Evolutionary conservation across 2,888 invertebrate genomes (phyloP), one percentile per base, ranked within the genome.

Genomic region (Andrena haemorrhoa): DNA sequence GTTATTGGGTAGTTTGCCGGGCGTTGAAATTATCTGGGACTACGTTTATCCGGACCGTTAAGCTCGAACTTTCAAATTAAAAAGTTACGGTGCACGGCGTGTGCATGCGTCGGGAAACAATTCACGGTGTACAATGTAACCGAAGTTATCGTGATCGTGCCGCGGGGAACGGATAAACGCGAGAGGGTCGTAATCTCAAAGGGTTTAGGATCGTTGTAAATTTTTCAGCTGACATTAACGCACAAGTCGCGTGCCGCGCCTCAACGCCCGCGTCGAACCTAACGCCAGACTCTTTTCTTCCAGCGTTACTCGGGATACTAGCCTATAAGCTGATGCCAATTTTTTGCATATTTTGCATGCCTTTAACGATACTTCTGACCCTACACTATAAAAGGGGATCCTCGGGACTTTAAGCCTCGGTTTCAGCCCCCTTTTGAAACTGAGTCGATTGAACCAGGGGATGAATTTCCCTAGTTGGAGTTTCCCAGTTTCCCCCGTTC

Each of bases 141-240:
- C 41, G 26, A 20, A 49, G 80, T 79, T 82, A 82, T 82, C 80
- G 63, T 75, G 82, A 79, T 80, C 71, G 71, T 41, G 66, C 66
- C 74, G 69, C 49, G 66, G 53, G 72, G 53, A 41, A 79, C 74
- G 77, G 77, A 81, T 81, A 81, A 83, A 81, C 66, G 81, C 81
- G 64, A 68, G 29, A 58, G 77, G 71, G 80, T 80, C 29, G 74
- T 77, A 83, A 83, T 83, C 81, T 77, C 71, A 71, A 81, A 82
- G 77, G 83, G 63, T 82, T 82, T 83, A 83, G 70, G 68, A 78
- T 82, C 77, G 77, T 82, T 68, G 74, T 77, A 78, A 83, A 83
- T 83, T 82, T 83, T 61, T 63, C 35, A 51, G 83, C 68, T 71
- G 83, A 82, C 83, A 69, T 83, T 82, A 82, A 82, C 82, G 83